Evolutionary conservation across 1,140 invertebrate species (phyloP).

Genomic region (Cotesia vestalis): DNA sequence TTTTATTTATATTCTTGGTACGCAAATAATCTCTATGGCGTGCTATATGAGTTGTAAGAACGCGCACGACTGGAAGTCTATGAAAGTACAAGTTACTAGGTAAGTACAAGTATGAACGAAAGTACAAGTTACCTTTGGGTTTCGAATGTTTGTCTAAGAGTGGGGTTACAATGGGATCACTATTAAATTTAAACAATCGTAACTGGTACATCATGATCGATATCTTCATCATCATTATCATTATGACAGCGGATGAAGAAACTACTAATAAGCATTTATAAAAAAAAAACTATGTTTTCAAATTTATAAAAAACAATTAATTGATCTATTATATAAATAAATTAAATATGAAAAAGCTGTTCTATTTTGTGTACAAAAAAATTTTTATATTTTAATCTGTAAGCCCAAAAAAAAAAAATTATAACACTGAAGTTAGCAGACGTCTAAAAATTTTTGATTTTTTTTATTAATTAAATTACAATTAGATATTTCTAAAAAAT

Average conservation of each 20-base stretch:
- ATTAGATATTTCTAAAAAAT: no score
- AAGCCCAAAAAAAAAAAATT: not conserved
- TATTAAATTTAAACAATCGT: constrained; percentile 4
- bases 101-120: constrained; percentile 25
- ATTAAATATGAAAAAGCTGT: not conserved
- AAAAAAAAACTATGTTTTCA: not conserved
- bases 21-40: not conserved
- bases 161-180: constrained; percentile 8
- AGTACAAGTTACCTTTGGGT: constrained; percentile 24
- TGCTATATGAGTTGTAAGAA: not conserved
- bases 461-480: no score
- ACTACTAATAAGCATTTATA: not conserved
- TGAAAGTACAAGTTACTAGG: not conserved
- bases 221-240: not conserved
- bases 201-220: constrained; percentile 3
- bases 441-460: no score
- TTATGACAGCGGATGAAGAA: not conserved
- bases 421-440: no score
- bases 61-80: constrained; percentile 11
- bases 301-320: no score
- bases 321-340: not conserved
- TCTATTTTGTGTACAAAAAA: no score
- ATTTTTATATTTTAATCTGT: no score
- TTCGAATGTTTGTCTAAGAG: constrained; percentile 9
- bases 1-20: no score